A percentile compares a stretch with the other conserved stretches of the same genome.
These are phyloP conservation scores for Ramphastos sulfuratus DNA, from an alignment of 2,113 vertebrate species.

Conservation along the genomic window DNA sequence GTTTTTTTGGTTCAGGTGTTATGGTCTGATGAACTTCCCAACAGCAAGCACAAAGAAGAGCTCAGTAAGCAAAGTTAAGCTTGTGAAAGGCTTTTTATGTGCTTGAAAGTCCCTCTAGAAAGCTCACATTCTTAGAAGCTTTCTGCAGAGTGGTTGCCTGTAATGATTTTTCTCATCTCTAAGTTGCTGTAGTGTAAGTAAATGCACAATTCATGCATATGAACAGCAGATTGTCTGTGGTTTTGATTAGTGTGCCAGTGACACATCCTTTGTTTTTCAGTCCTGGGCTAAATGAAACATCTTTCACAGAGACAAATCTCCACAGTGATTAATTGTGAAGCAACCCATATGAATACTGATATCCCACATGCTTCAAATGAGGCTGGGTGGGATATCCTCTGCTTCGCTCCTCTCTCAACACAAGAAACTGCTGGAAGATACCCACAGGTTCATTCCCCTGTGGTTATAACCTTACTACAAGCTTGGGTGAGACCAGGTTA, in stretches of 20 bases:
- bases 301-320: slow-evolving; percentile 55
- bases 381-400: slow-evolving; percentile 39
- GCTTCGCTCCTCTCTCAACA: not conserved
- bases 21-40: not conserved
- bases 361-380: slow-evolving; percentile 58
- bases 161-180: slow-evolving; percentile 46
- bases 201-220: slow-evolving; percentile 57
- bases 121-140: not conserved
- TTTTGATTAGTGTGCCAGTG: slow-evolving; percentile 69
- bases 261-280: slow-evolving; percentile 60
- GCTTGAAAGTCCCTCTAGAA: not conserved
- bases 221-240: slow-evolving; percentile 66
- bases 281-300: slow-evolving; percentile 50
- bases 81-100: not conserved
- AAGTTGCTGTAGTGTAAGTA: not conserved
- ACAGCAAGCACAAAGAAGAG: not conserved
- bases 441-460: not conserved
- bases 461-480: not conserved
- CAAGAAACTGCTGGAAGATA: slow-evolving; percentile 29
- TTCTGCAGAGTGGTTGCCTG: slow-evolving; percentile 10
- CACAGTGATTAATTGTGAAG: slow-evolving; percentile 39
- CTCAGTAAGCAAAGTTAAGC: not conserved
- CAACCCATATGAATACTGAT: slow-evolving; percentile 61
- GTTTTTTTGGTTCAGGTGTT: not conserved
- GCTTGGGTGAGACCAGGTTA: not conserved